Evolutionary conservation across 1,140 invertebrate genomes (phyloP).

Genomic region (Conus ventricosus): DNA sequence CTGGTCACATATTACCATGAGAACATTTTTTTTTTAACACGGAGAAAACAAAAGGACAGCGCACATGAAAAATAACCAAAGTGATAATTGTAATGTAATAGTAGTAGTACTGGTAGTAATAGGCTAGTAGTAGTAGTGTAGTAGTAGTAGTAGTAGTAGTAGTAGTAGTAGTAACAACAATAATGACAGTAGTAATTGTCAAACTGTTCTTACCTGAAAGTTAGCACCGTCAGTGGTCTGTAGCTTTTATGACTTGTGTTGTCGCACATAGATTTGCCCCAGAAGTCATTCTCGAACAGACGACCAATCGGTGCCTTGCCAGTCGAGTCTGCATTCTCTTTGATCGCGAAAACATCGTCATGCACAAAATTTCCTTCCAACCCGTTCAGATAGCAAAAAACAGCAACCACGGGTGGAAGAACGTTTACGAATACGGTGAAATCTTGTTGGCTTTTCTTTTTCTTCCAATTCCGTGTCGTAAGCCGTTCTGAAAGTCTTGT

Average conservation of each 20-base stretch:
- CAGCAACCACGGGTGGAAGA: conserved; percentile 40
- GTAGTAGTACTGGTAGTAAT: no score
- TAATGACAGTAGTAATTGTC: no score
- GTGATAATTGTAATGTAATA: no score
- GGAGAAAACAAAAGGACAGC: no score
- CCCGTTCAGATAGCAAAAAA: conserved; percentile 85
- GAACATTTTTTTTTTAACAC: no score
- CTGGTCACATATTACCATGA: no score
- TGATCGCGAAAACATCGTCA: conserved; percentile 96
- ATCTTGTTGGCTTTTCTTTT: neutral
- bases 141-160: no score
- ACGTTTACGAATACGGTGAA: conserved; percentile 29
- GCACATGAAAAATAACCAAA: no score
- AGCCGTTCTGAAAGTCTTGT: neutral
- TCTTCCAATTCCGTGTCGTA: neutral
- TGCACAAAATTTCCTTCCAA: conserved; percentile 93
- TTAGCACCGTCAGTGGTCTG: conserved; percentile 91
- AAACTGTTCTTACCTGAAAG: conserved; percentile 82
- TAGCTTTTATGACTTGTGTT: conserved; percentile 92
- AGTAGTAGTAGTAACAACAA: no score
- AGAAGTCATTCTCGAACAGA: conserved; percentile 95
- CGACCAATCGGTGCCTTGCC: conserved; percentile 89
- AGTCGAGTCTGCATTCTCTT: conserved; percentile 92
- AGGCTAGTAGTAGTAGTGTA: no score
- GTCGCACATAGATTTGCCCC: conserved; percentile 96